phyloP scores from a whole-genome alignment of 2,113 vertebrate species.

The Hydrochoerus hydrochaeris region DNA sequence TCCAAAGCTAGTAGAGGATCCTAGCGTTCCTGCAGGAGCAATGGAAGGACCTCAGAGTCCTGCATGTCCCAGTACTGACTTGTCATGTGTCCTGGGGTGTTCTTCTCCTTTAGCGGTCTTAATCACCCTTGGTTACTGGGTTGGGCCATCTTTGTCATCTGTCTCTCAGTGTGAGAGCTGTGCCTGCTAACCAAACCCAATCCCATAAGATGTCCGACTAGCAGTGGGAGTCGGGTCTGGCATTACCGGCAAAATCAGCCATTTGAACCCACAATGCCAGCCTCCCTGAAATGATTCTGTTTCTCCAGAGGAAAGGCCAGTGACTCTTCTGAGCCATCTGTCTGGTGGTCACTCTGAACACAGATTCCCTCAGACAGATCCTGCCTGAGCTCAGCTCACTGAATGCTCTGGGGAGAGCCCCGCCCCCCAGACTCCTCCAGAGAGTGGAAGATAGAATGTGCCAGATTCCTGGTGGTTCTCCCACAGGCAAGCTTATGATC shows the following conservation, averaged over 20 bases:
- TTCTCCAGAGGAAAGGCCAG: no score
- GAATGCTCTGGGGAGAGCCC: background rate
- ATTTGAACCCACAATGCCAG: background rate
- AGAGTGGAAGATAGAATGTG: background rate
- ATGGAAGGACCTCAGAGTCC: no score
- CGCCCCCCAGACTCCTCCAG: background rate
- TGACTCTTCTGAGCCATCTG: fast-evolving
- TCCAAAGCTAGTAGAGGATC: fast-evolving
- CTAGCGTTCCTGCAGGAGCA: fast-evolving
- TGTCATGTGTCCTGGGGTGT: fast-evolving
- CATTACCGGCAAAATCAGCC: background rate
- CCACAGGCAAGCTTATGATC: background rate
- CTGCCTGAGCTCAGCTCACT: fast-evolving
- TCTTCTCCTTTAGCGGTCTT: fast-evolving
- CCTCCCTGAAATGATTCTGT: background rate
- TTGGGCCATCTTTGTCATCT: background rate
- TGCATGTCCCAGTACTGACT: fast-evolving
- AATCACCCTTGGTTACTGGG: background rate
- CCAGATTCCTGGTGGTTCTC: background rate
- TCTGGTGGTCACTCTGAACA: background rate
- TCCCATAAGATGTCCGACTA: fast-evolving
- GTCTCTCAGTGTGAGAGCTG: no score
- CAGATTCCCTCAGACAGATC: background rate
- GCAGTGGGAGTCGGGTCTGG: no score
- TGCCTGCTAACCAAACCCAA: background rate